phyloP scores from a whole-genome alignment of 2,797 vertebrate species.

The Amblyopsis hoosieri region DNA sequence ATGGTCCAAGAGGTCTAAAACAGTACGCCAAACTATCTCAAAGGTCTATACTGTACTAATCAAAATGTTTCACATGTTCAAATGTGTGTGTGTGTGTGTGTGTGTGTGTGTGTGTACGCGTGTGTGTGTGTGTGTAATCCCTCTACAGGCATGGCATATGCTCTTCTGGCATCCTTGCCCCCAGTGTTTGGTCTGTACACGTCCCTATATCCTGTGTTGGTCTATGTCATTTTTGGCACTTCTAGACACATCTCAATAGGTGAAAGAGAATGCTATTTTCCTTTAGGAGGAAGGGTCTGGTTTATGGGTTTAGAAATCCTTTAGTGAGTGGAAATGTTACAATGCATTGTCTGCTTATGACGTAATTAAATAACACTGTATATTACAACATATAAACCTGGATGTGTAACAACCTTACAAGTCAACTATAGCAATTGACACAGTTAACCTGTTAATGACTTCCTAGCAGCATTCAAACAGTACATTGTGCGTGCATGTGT shows the following conservation, averaged over 20 bases:
- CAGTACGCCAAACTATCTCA: too few species aligned
- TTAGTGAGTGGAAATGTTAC: neutral
- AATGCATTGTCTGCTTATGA: neutral
- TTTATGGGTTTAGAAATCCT: neutral
- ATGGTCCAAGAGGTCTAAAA: too few species aligned
- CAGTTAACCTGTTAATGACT: too few species aligned
- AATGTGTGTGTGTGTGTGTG: neutral
- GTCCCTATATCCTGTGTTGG: conserved; percentile 76
- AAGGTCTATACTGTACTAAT: too few species aligned
- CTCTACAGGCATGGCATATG: conserved; percentile 79
- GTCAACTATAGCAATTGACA: too few species aligned
- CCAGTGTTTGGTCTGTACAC: conserved; percentile 80
- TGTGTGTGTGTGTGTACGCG: conserved; percentile 8
- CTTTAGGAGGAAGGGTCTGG: neutral
- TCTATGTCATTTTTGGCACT: conserved; percentile 81
- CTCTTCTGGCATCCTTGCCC: conserved; percentile 75
- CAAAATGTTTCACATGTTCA: neutral
- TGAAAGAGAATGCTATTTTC: conserved; percentile 43
- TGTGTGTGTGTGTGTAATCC: conserved; percentile 4
- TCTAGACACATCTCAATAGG: conserved; percentile 81
- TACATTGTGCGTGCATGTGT: conserved; percentile 1
- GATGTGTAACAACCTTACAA: too few species aligned
- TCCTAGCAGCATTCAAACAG: too few species aligned
- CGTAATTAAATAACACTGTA: too few species aligned
- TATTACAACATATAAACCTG: neutral